Evolutionary conservation across 53 echinoderm and acorn worm species (phyloP).

Genomic region (Pentamera pediparva): DNA sequence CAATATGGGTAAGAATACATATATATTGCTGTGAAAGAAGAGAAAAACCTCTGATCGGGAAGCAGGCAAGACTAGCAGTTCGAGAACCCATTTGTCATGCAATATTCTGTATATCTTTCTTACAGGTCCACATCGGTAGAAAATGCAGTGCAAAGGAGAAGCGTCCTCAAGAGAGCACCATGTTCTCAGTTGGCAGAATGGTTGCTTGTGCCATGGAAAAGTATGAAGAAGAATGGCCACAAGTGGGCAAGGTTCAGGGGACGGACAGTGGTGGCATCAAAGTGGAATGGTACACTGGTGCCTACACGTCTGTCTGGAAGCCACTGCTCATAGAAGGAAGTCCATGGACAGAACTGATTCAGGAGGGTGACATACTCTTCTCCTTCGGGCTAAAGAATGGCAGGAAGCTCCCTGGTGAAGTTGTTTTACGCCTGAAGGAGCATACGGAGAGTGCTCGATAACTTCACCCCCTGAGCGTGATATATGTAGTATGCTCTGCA

Average conservation of each 20-base stretch:
- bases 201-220: not conserved
- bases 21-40: too few species aligned
- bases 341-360: not conserved
- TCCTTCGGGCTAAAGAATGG: not conserved
- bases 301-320: not conserved
- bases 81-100: too few species aligned
- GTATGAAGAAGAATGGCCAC: slow-evolving; percentile 14
- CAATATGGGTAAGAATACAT: too few species aligned
- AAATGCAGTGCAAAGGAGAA: not conserved
- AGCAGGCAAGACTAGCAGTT: too few species aligned
- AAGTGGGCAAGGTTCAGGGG: not conserved
- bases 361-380: not conserved
- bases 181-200: not conserved
- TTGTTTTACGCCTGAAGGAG: not conserved
- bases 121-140: not conserved
- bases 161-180: not conserved
- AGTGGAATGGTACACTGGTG: not conserved
- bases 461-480: too few species aligned
- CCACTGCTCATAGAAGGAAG: not conserved
- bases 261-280: not conserved
- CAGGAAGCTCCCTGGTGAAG: not conserved
- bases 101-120: not conserved
- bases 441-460: too few species aligned
- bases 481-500: too few species aligned
- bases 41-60: too few species aligned